A percentile compares a stretch with the other conserved stretches of the same genome.
phyloP scores from a whole-genome alignment of 2,797 vertebrate species.

The Tinamus major region DNA sequence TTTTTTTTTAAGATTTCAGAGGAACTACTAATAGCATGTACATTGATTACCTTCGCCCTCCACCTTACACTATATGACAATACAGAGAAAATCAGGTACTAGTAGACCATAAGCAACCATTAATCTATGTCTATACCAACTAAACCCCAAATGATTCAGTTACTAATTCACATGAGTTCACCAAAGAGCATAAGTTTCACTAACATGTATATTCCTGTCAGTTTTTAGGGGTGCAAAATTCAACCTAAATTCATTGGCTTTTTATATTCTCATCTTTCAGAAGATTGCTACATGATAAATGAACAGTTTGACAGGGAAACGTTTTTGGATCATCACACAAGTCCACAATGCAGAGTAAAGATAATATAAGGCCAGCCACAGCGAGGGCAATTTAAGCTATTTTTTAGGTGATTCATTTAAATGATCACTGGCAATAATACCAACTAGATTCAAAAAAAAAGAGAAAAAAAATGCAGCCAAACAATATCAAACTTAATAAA shows the following conservation, averaged over 20 bases:
- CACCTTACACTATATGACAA: neutral
- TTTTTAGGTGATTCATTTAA: conserved; percentile 45
- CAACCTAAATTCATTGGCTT: neutral
- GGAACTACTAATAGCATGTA: neutral
- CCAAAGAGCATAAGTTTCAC: neutral
- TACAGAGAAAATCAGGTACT: neutral
- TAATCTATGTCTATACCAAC: neutral
- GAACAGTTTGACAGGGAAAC: neutral
- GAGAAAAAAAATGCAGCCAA: neutral
- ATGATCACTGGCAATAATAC: neutral
- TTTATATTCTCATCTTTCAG: neutral
- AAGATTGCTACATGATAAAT: neutral
- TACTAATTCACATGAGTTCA: neutral
- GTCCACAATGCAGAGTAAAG: neutral
- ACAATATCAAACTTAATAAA: neutral
- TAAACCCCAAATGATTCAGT: neutral
- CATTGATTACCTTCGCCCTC: neutral
- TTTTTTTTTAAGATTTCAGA: neutral
- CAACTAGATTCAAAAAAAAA: conserved; percentile 24
- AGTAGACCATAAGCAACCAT: neutral
- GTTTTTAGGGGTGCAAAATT: neutral
- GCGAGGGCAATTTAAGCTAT: neutral
- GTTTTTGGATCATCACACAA: neutral
- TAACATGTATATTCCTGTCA: neutral
- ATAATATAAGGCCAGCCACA: conserved; percentile 22